A percentile compares a stretch with the other conserved stretches of the same genome.
These are phyloP conservation scores for Gobius niger DNA, from an alignment of 2,113 vertebrate genomes.

Conservation along the genomic window DNA sequence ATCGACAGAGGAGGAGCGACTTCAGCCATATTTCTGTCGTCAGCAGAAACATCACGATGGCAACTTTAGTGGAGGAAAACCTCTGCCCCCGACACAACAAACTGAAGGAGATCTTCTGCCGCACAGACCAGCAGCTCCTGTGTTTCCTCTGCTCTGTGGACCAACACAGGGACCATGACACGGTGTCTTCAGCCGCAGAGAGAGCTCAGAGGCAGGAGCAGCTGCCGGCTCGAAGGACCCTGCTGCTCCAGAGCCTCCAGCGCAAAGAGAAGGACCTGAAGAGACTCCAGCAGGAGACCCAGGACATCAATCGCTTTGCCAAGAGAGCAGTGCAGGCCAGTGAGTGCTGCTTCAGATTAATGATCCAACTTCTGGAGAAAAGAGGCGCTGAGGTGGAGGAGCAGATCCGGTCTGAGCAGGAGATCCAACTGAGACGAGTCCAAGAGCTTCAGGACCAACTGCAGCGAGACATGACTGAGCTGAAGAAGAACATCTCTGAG, in stretches of 20 bases:
- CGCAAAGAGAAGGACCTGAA: conserved; percentile 1
- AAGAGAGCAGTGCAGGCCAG: neutral
- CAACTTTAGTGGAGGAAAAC: conserved; percentile 5
- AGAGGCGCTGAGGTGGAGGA: no score
- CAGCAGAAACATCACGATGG: neutral
- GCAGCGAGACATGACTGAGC: neutral
- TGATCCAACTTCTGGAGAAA: neutral
- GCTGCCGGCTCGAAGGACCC: neutral
- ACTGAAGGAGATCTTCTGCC: conserved; percentile 3
- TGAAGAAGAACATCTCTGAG: neutral
- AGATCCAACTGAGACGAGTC: no score
- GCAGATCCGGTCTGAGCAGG: no score
- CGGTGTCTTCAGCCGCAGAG: neutral
- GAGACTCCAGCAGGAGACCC: neutral
- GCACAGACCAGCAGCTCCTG: neutral
- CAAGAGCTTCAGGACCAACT: neutral
- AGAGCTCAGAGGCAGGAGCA: conserved; percentile 1
- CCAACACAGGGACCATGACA: neutral
- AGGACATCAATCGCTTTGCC: neutral
- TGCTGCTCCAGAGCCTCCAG: neutral
- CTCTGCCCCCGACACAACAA: neutral
- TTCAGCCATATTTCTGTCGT: neutral
- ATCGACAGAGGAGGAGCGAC: neutral
- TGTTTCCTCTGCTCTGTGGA: conserved; percentile 1
- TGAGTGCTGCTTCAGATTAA: neutral